Conservation (phyloP, 1,140 invertebrate species). For the Lepidurus apus region DNA sequence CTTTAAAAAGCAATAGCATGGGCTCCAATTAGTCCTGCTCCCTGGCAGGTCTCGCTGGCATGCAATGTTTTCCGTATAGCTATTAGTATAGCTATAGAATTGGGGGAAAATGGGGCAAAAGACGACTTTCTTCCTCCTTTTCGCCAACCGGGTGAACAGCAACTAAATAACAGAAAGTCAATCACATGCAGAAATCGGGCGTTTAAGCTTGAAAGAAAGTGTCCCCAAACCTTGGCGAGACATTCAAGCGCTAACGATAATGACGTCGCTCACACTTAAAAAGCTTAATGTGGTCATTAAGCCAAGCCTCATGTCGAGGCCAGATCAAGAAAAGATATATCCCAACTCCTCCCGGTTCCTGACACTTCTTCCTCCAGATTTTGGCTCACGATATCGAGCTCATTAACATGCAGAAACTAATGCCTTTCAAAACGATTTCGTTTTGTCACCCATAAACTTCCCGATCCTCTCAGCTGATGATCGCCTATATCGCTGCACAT, state of each 20-base stretch:
- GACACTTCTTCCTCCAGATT: constrained; percentile 10
- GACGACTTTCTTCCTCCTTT: not conserved
- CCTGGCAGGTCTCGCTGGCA: not conserved
- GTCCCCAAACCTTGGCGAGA: not conserved
- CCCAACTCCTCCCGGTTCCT: not conserved
- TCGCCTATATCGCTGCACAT: not conserved
- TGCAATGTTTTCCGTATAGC: not conserved
- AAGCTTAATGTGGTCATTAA: constrained; percentile 19
- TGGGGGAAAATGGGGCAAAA: not conserved
- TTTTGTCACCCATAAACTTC: not conserved
- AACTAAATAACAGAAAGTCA: not conserved
- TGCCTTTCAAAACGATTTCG: not conserved
- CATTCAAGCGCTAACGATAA: constrained; percentile 11
- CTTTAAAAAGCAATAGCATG: not conserved
- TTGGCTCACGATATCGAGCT: constrained; percentile 4
- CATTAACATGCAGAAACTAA: constrained; percentile 16
- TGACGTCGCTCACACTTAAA: constrained; percentile 11
- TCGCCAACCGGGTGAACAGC: not conserved
- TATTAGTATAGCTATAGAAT: not conserved
- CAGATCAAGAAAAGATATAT: constrained; percentile 22
- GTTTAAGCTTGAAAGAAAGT: not conserved
- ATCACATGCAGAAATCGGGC: not conserved
- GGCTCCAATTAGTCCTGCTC: not conserved
- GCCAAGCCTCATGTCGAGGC: constrained; percentile 15
- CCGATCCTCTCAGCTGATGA: not conserved